Conservation (phyloP, 2,888 invertebrate genomes). For the Epirrhoe alternata region DNA sequence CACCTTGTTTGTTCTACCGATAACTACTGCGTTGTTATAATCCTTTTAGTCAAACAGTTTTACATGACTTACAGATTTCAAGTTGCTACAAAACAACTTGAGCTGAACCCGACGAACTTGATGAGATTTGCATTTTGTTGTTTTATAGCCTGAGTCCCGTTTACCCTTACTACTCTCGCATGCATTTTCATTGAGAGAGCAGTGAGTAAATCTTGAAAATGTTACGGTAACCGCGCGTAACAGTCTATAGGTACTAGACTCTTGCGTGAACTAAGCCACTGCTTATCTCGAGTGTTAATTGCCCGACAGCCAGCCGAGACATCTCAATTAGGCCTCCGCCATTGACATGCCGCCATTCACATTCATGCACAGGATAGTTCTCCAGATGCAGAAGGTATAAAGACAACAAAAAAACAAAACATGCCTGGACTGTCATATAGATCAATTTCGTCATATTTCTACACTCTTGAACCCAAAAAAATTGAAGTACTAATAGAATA, state of each 20-base stretch:
- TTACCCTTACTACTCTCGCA: background rate
- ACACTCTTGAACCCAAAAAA: too few relatives aligned
- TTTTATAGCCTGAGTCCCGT: background rate
- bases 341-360: constrained; percentile 68
- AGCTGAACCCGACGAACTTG: too few relatives aligned
- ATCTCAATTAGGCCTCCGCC: constrained; percentile 62
- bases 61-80: constrained; percentile 4
- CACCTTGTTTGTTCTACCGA: constrained; percentile 54
- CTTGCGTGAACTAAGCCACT: constrained; percentile 46
- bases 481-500: too few relatives aligned
- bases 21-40: constrained; percentile 30
- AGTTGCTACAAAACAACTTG: too few relatives aligned
- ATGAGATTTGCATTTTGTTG: background rate
- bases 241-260: constrained; percentile 21
- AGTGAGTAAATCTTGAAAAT: constrained; percentile 14
- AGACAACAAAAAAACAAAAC: constrained; percentile 3
- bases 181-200: background rate
- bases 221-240: constrained; percentile 31
- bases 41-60: constrained; percentile 8
- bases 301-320: constrained; percentile 58
- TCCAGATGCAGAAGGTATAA: constrained; percentile 14
- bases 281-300: constrained; percentile 65
- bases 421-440: background rate
- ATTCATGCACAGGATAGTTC: constrained; percentile 35
- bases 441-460: background rate